Conservation (phyloP, 2,888 invertebrate genomes). For the Diadegma fenestrale region DNA sequence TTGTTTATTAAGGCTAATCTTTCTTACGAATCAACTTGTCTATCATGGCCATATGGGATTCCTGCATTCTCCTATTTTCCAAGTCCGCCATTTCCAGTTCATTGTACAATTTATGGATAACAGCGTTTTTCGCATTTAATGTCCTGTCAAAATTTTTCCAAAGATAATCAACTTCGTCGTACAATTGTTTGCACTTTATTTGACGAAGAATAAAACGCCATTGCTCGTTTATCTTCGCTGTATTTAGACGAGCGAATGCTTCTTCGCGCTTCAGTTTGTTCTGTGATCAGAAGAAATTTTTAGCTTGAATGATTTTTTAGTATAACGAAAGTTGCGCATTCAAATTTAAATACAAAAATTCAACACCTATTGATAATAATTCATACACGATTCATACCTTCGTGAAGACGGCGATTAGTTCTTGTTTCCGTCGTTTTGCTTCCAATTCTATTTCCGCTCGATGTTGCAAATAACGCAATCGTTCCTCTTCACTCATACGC, state of each 20-base stretch:
- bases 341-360: background rate
- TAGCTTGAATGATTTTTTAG: background rate
- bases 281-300: conserved; percentile 84
- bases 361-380: background rate
- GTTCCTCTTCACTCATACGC: conserved; percentile 94
- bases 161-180: conserved; percentile 89
- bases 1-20: background rate
- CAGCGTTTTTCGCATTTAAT: conserved; percentile 89
- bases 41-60: conserved; percentile 90
- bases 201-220: conserved; percentile 92
- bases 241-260: conserved; percentile 91
- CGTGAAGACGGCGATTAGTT: conserved; percentile 92
- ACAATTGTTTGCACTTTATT: conserved; percentile 91
- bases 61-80: conserved; percentile 90
- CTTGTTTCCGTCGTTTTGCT: conserved; percentile 91
- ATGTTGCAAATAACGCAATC: conserved; percentile 92
- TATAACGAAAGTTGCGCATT: background rate
- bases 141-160: conserved; percentile 87
- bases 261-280: conserved; percentile 94
- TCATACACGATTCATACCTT: conserved; percentile 88
- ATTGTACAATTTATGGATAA: conserved; percentile 88
- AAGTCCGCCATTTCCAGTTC: conserved; percentile 90
- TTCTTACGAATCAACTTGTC: conserved; percentile 88
- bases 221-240: conserved; percentile 94
- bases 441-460: conserved; percentile 94